Evolutionary conservation across 2,888 invertebrate genomes (phyloP), one percentile per base, ranked within the genome.

Genomic region (Agrotis exclamationis): DNA sequence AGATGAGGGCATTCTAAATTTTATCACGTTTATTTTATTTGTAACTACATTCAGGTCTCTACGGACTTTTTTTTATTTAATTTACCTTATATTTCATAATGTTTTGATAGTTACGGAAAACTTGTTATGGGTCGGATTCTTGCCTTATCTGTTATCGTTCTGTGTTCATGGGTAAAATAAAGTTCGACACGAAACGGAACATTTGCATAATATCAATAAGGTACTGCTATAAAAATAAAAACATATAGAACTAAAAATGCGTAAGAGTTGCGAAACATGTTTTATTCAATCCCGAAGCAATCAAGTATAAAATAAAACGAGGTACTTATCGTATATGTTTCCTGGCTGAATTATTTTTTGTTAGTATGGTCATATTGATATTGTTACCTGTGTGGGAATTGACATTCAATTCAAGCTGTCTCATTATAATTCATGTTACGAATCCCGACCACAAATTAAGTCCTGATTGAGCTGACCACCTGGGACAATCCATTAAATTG

Each of bases 401-500:
- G 47, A 70, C 58, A 63, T 69, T 56, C 62, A 76, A 76, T 82
- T 74, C 51, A 64, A 82, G 57, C 63, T 62, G 60, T 67, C 63
- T 77, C 64, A 85, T 84, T 85, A 58, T 80, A 64, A 83, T 83
- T 82, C 77, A 69, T 51, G 74, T 68, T 74, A 62, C 77, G 71
- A 66, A 75, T 64, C 53, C 53, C 22, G 57, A 70, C 70, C 63
- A 79, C 57, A 79, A 39, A 83, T 80, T 75, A 79, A 72, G 57
- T 70, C 54, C 28, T 47, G 76, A 74, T 53, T 68, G 58, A 53
- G 53, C 22, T 59, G 65, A 62, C 76, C 80, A 83, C 75, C 79
- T 79, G 76, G 63, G 79, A 70, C 72, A 47, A 66, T 69, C 57
- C 63, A 72, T 72, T 77, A 75, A 63, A 66, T 64, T 68, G 59